These are phyloP conservation scores for Acipenser transmontanus DNA, from an alignment of 2,797 vertebrate species.

Conservation along the genomic window DNA sequence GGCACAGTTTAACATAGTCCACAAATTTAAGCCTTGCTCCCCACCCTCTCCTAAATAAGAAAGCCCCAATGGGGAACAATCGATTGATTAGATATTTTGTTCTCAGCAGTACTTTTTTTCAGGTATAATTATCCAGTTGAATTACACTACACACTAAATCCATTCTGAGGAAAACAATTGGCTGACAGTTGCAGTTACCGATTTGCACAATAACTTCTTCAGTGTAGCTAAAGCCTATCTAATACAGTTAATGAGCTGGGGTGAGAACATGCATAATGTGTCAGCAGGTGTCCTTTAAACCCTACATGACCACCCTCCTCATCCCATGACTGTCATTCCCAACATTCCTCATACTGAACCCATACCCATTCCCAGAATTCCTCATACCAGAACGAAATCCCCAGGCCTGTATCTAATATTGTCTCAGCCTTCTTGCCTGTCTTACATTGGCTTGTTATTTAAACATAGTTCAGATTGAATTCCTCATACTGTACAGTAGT, in stretches of 20 bases:
- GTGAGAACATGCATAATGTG: conserved; percentile 3
- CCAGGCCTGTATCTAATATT: conserved; percentile 37
- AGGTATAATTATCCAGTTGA: not conserved
- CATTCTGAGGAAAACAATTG: not conserved
- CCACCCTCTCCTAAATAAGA: no score
- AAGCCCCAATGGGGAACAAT: no score
- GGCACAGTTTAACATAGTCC: no score
- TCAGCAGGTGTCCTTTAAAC: conserved; percentile 41
- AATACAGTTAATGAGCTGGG: not conserved
- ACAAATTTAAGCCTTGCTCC: no score
- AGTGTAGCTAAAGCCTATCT: not conserved
- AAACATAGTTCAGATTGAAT: conserved; percentile 14
- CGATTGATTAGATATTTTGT: no score
- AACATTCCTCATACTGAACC: conserved; percentile 51
- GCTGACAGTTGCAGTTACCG: not conserved
- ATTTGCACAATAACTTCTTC: not conserved
- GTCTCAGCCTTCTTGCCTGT: conserved; percentile 38
- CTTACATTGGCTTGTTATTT: conserved; percentile 24
- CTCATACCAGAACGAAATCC: conserved; percentile 40
- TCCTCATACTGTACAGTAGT: conserved; percentile 12
- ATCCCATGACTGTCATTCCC: conserved; percentile 57
- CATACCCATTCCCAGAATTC: conserved; percentile 57
- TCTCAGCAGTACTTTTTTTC: no score
- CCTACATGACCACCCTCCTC: conserved; percentile 30
- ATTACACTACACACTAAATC: conserved; percentile 7